Evolutionary conservation across 1,140 invertebrate species (phyloP).

Genomic region (Charaxes varanes): DNA sequence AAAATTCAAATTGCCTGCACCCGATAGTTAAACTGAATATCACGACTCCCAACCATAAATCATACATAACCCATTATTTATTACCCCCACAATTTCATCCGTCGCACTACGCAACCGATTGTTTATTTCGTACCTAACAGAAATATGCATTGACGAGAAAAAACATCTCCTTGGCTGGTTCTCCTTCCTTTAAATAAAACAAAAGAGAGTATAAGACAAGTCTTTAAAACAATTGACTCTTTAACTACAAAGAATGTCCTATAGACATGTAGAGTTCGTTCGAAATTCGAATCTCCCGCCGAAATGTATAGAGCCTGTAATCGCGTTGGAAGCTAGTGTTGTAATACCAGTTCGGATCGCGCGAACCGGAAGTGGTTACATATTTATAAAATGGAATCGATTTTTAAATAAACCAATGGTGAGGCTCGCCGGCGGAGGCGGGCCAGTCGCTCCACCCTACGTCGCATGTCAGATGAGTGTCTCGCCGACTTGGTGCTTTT

Average conservation of each 20-base stretch:
- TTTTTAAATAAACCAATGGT: constrained; percentile 69
- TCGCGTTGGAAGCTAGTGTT: constrained; percentile 6
- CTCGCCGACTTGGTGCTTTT: constrained; percentile 37
- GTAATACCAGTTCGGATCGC: constrained; percentile 24
- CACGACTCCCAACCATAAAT: constrained; percentile 38
- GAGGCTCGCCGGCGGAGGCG: constrained; percentile 46
- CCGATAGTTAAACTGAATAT: constrained; percentile 19
- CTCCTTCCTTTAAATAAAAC: constrained; percentile 66
- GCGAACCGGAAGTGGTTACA: constrained; percentile 59
- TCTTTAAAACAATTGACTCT: constrained; percentile 69
- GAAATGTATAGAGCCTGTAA: constrained; percentile 12
- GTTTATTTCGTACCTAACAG: constrained; percentile 46
- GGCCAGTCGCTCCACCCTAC: constrained; percentile 53
- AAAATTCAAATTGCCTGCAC: constrained; percentile 14
- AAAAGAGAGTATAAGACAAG: constrained; percentile 65
- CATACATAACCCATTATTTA: constrained; percentile 68
- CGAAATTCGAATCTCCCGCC: constrained; percentile 32
- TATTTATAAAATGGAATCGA: constrained; percentile 74
- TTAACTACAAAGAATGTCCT: constrained; percentile 26
- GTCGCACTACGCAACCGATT: constrained; percentile 41
- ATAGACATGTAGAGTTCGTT: constrained; percentile 22
- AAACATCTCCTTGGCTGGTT: constrained; percentile 48
- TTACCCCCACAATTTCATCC: constrained; percentile 65
- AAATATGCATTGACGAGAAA: constrained; percentile 40
- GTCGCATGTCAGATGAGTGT: constrained; percentile 54